Evolutionary conservation across 1,140 invertebrate genomes (phyloP), one percentile per base, ranked within the genome.

Genomic region (Gonatopus flavifemur): DNA sequence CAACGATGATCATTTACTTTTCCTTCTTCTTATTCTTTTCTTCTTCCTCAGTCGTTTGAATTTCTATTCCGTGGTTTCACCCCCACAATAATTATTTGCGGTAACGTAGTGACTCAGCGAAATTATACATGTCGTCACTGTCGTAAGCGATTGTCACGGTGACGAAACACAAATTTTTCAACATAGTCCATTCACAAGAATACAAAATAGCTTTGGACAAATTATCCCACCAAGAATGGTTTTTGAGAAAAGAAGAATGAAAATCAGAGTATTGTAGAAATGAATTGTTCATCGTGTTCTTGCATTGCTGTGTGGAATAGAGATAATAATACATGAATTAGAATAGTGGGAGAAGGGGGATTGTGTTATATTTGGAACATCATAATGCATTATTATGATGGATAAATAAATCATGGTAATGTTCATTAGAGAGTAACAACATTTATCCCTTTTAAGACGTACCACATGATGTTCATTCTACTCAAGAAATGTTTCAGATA

Each of bases 171-270:
- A n/a, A n/a, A n/a, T n/a, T n/a, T n/a, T n/a, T n/a, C n/a, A n/a
- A n/a, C n/a, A n/a, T n/a, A n/a, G n/a, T n/a, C n/a, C n/a, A n/a
- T n/a, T n/a, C n/a, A n/a, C n/a, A n/a, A n/a, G n/a, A n/a, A n/a
- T n/a, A n/a, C n/a, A n/a, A n/a, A n/a, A n/a, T n/a, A n/a, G n/a
- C 18, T 51, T 28, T 45, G 52, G 49, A 53, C 45, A 52, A 57
- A 57, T 59, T 57, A 53, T 52, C 49, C 50, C 25, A 20, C 21
- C 8, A 43, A 53, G 21, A 52, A 57, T 57, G 37, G 43, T 18
- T 25, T n/a, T 9, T 6, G 3, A 40, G 40, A 16, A 21, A 13
- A 25, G 38, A 39, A 52, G 22, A 30, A 52, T 12, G 33, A 52
- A 52, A 43, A 58, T 57, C 36, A 49, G 16, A 22, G 25, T 15